Base-by-base conservation (phyloP, 2,888 invertebrate genomes). In the Polylopha cassiicola region DNA sequence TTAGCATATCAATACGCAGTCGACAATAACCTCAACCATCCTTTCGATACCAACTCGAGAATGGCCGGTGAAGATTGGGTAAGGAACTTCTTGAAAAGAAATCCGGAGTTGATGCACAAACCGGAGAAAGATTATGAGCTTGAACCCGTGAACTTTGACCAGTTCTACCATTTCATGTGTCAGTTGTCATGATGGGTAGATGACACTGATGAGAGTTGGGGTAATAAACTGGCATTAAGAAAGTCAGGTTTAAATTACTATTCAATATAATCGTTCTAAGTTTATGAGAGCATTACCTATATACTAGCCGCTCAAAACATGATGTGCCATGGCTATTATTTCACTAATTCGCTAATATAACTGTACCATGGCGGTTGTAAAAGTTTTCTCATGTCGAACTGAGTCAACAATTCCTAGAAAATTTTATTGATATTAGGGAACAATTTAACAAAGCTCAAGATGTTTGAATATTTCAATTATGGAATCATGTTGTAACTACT, bases 31-130 rank as follows among this genome's bases (percentile, higher is more conserved):
- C 53, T 84, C 9, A 78, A 79, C 51, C 81, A 86, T 49, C 82
- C 81, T 3, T 86, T 85, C 47, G 85, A 85, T 37, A 73, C 74
- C 2, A 82, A 85, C 64, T 70, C 75, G 22, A 64, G 81, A 33
- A 86, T 86, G 81, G 86, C 87, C 0, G 86, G 87, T 13, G 78
- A 81, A 49, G 85, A 86, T 48, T 87, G 86, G 86, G 79, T 86
- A 9, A 71, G 80, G 49, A 85, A 85, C 48, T 87, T 87, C 58
- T 58, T 87, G 11, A 86, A 85, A 43, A 59, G 86, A 39, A 81
- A 86, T 46, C 81, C 85, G 0, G 85, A 85, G 47, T 61, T 85
- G 16, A 55, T 78, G 17, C 73, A 81, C 36, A 76, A 63, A 48
- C 62, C 81, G 3, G 77, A 77, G 20, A 71, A 65, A 45, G 82